Percentiles rank a stretch among this genome's conserved stretches.
phyloP scores from a whole-genome alignment of 1,140 invertebrate species.

The Heliconius himera region DNA sequence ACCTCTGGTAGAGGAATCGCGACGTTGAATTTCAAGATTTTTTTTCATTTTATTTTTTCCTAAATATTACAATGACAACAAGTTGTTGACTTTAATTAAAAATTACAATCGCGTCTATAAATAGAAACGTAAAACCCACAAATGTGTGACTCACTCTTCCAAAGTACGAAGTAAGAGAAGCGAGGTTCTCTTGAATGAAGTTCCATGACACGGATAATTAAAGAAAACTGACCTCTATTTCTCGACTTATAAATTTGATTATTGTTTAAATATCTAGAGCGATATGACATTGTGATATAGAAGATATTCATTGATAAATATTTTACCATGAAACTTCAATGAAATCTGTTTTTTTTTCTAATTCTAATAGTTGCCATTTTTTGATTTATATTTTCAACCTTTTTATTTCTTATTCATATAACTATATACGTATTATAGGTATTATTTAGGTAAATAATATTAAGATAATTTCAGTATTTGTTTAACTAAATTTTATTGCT shows the following conservation, averaged over 20 bases:
- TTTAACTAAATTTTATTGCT: too few species aligned
- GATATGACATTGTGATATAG: neutral
- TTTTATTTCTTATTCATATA: too few species aligned
- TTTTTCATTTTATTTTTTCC: too few species aligned
- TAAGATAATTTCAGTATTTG: too few species aligned
- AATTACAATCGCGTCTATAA: constrained; percentile 14
- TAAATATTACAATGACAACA: too few species aligned
- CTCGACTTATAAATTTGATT: neutral
- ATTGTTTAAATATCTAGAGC: neutral
- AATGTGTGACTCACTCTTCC: constrained; percentile 18
- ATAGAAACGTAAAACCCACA: constrained; percentile 25
- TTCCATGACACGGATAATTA: neutral
- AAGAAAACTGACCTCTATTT: neutral
- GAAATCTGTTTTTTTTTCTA: neutral
- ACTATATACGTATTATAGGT: too few species aligned
- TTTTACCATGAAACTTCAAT: neutral
- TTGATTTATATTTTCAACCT: neutral
- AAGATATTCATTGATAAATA: constrained; percentile 2
- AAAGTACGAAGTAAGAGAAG: neutral
- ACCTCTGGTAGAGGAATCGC: too few species aligned
- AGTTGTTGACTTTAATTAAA: too few species aligned
- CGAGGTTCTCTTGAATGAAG: neutral
- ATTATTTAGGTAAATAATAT: too few species aligned
- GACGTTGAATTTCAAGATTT: too few species aligned
- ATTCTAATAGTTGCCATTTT: neutral